These are phyloP conservation scores for Hepsetus odoe DNA, from an alignment of 2,113 vertebrate genomes.

Conservation along the genomic window DNA sequence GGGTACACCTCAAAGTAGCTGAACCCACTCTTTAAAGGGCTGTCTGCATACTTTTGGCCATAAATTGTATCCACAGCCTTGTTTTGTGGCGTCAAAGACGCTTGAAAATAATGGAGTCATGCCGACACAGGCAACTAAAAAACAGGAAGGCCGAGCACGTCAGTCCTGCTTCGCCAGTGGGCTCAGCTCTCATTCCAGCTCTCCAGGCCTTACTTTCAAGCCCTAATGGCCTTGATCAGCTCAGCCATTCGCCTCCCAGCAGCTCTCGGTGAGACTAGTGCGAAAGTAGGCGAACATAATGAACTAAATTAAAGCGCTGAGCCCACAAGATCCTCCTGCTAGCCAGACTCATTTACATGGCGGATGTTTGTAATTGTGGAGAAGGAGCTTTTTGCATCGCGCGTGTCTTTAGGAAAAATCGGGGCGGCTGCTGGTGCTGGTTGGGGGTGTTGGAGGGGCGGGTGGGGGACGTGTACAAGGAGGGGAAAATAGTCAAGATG, in stretches of 20 bases:
- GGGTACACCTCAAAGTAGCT: too few species aligned
- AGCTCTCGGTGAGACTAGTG: slow-evolving; percentile 41
- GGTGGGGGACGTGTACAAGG: slow-evolving; percentile 21
- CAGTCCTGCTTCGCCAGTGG: slow-evolving; percentile 9
- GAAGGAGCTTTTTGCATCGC: slow-evolving; percentile 34
- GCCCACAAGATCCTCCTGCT: slow-evolving; percentile 57
- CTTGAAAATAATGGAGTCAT: background rate
- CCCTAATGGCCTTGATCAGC: slow-evolving; percentile 38
- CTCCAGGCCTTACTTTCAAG: slow-evolving; percentile 39
- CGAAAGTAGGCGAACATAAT: slow-evolving; percentile 49
- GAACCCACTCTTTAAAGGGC: background rate
- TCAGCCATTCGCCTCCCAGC: background rate
- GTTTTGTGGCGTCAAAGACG: too few species aligned
- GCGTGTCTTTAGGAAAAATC: slow-evolving; percentile 44
- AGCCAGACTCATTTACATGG: slow-evolving; percentile 60
- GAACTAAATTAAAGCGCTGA: slow-evolving; percentile 60
- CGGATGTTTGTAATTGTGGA: slow-evolving; percentile 54
- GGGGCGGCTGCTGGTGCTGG: background rate
- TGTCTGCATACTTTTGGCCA: background rate
- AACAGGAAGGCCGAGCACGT: background rate
- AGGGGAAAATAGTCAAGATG: slow-evolving; percentile 50
- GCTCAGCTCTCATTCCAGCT: slow-evolving; percentile 24
- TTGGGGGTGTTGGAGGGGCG: background rate
- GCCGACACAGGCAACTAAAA: background rate
- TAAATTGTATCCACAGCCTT: background rate